These are phyloP conservation scores for Geodia barretti DNA, from an alignment of 37 sponge, comb jelly and placozoan species.

Conservation along the genomic window DNA sequence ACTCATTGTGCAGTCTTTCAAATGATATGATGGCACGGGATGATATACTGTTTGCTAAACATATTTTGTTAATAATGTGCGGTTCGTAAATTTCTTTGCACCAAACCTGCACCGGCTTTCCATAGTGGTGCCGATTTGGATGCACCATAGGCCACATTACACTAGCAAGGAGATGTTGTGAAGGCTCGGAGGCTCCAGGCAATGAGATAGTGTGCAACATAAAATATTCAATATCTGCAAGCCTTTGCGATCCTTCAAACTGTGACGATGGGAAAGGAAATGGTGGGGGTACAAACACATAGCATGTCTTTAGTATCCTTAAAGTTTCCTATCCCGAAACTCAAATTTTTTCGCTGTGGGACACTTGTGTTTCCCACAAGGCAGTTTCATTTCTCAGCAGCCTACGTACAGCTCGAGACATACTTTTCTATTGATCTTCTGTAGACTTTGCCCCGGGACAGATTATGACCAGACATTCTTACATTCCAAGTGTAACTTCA, in stretches of 20 bases:
- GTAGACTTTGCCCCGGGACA: too few species aligned
- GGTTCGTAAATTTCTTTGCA: neutral
- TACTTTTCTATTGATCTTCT: too few species aligned
- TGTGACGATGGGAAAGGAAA: neutral
- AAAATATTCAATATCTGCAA: slow-evolving; percentile 3
- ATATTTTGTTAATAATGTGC: neutral
- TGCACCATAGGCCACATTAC: slow-evolving; percentile 6
- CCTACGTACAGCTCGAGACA: too few species aligned
- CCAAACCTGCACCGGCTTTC: slow-evolving; percentile 2
- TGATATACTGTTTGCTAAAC: slow-evolving; percentile 5
- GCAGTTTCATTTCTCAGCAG: too few species aligned
- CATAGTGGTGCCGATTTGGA: neutral
- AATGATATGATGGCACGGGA: neutral
- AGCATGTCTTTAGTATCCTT: too few species aligned
- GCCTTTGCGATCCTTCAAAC: neutral
- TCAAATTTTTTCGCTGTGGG: too few species aligned
- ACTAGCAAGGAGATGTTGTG: neutral
- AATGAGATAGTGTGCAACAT: neutral
- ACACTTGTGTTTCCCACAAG: too few species aligned
- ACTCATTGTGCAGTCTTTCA: neutral
- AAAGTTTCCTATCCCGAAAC: too few species aligned
- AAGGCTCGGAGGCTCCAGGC: neutral
- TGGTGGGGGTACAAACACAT: neutral
- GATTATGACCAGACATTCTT: too few species aligned
- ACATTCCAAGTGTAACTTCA: too few species aligned